Evolutionary conservation across 23 tunicate genomes (phyloP), one percentile per base, ranked within the genome.

Genomic region (Botrylloides violaceus): DNA sequence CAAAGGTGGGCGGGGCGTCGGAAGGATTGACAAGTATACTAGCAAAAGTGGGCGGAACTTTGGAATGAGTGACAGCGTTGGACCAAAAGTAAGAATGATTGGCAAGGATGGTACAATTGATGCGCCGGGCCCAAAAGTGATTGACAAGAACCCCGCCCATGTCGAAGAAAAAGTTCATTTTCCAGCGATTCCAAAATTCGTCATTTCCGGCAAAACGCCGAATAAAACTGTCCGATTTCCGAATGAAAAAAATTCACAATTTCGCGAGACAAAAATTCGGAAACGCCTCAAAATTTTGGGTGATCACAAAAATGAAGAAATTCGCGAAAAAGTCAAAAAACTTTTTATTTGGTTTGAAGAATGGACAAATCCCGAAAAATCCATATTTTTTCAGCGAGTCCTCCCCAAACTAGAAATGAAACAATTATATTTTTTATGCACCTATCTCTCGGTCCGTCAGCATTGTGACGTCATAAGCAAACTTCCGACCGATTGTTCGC

Each of bases 271-370:
- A 63, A 63, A 28, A 63, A 33, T 63, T 33, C 4, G 70, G 70
- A 63, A 63, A 28, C 34, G 70, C 32, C 23, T 68, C 12, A 18
- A 37, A 7, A 25, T 68, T 12, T 12, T 68, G 26, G 74, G 74
- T 1, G 74, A 68, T 4, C 74, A 28, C 19, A 68, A 68, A 43
- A 36, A 9, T 23, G 21, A 37, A 2, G 77, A 79, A 27, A 81
- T 87, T 76, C 78, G 70, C 1, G 77, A 80, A 61, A 84, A 87
- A 63, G 71, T 87, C 0, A 82, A 87, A 32, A 78, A 87, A 60
- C 36, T 87, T 28, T 84, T 75, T n/a, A 30, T 80, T 3, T 87
- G 95, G 86, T 87, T 80, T 64, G 95, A 87, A 71, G 76, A 76
- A 66, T 87, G 95, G 95, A 36, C 86, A 18, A 84, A 84, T 24